Percentiles rank a stretch among this genome's conserved stretches.
Conservation (phyloP, 1,140 invertebrate species). For the Drosophila quadrilineata region DNA sequence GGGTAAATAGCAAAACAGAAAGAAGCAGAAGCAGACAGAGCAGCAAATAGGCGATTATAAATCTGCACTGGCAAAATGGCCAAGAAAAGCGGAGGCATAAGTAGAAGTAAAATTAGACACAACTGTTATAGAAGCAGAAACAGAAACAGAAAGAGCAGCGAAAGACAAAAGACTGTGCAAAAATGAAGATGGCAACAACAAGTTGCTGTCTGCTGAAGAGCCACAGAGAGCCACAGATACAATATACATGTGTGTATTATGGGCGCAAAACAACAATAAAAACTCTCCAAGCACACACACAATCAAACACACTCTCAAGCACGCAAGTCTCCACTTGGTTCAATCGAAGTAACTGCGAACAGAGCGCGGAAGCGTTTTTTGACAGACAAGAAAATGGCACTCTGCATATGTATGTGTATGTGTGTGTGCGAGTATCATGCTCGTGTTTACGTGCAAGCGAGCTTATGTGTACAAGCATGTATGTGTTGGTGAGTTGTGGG, state of each 20-base stretch:
- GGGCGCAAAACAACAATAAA: conserved; percentile 43
- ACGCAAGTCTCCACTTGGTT: conserved; percentile 51
- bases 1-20: not conserved
- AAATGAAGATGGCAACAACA: conserved; percentile 62
- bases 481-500: conserved; percentile 2
- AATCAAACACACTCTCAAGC: not conserved
- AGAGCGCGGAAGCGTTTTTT: conserved; percentile 36
- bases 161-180: no score
- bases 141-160: conserved; percentile 34
- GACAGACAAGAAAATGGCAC: conserved; percentile 40
- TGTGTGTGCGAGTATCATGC: conserved; percentile 7
- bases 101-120: no score
- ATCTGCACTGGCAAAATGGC: conserved; percentile 26
- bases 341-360: conserved; percentile 46
- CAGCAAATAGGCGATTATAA: conserved; percentile 9
- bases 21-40: no score
- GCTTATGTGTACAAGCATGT: no score
- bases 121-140: no score
- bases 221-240: conserved; percentile 45
- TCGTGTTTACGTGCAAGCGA: no score
- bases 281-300: conserved; percentile 31
- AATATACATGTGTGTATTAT: conserved; percentile 34
- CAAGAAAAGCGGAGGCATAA: conserved; percentile 12
- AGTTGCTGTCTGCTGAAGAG: conserved; percentile 62
- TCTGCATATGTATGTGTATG: not conserved